Evolutionary conservation across 2,797 vertebrate species (phyloP), one percentile per base, ranked within the genome.

Genomic region (Vireo griseus): DNA sequence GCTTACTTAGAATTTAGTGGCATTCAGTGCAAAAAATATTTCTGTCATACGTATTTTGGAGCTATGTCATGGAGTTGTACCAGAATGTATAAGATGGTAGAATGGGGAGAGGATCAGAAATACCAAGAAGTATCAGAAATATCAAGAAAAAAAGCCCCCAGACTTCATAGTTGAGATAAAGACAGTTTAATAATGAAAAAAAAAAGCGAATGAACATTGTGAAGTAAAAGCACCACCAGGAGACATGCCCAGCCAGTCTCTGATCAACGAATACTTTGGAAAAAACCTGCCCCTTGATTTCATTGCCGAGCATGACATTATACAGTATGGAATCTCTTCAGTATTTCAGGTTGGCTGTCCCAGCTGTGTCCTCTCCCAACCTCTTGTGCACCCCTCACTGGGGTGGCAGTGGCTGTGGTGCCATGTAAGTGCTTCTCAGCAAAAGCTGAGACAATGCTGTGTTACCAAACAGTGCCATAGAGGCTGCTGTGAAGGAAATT

Each of bases 301-400:
- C 40, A 76, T 40, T 77, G 72, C 66, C 52, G 51, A 58, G 51
- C 15, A 31, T 65, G 79, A 40, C 79, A 77, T 52, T 59, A 2
- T 26, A 33, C 52, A 9, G 45, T 20, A 33, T 71, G 91, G 93
- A 90, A 92, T 93, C 22, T 63, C 50, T 76, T 9, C 12, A 83
- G 83, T 77, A 95, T 96, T 93, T 92, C 86, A 92, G 86, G 94
- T 95, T 94, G 94, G 83, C 94, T 94, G 94, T 95, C 94, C 92
- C 88, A 95, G 88, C 92, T 94, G 76, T 90, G 88, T 94, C 94
- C 86, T 94, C 62, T 76, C 68, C 59, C 88, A 88, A 39, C 82
- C 90, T 85, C 71, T 68, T 76, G 42, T 76, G 59, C 42, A 42
- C 8, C 50, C n/a, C 35, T 85, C 0, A 0, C 22, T 48, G 74